Conservation (phyloP, 1,140 invertebrate genomes). For the Drosophila nikananu region DNA sequence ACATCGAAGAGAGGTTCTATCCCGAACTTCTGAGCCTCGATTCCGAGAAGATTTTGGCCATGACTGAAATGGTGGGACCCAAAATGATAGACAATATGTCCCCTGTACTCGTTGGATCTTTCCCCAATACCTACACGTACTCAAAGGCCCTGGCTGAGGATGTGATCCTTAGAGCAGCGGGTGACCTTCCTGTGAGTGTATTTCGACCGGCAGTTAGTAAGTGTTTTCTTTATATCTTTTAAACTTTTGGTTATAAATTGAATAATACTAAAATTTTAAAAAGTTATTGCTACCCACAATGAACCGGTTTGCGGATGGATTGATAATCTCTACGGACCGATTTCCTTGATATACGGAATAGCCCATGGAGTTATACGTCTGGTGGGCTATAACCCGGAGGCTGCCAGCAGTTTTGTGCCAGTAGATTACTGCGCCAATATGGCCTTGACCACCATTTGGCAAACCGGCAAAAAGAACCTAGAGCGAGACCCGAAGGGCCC, state of each 20-base stretch:
- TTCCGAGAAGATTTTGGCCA: slow-evolving; percentile 88
- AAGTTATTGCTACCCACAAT: slow-evolving; percentile 91
- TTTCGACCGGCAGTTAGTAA: slow-evolving; percentile 90
- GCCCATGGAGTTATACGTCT: slow-evolving; percentile 91
- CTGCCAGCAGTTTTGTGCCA: slow-evolving; percentile 88
- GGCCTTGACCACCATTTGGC: slow-evolving; percentile 90
- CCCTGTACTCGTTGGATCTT: slow-evolving; percentile 88
- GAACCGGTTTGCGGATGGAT: slow-evolving; percentile 92
- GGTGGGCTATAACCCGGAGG: slow-evolving; percentile 86
- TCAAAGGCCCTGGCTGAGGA: slow-evolving; percentile 93
- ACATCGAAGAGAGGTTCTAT: slow-evolving; percentile 91
- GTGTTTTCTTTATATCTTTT: slow-evolving; percentile 37
- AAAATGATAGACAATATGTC: slow-evolving; percentile 89
- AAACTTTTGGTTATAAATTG: no score
- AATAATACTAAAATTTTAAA: slow-evolving; percentile 87
- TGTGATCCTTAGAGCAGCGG: slow-evolving; percentile 87
- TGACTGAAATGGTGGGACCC: slow-evolving; percentile 86
- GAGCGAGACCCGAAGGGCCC: background rate
- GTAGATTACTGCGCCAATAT: slow-evolving; percentile 92
- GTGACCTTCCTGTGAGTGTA: slow-evolving; percentile 90
- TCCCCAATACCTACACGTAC: slow-evolving; percentile 93
- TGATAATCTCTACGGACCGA: slow-evolving; percentile 96
- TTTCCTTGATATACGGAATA: slow-evolving; percentile 89
- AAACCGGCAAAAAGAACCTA: slow-evolving; percentile 84
- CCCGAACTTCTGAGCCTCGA: slow-evolving; percentile 87